phyloP scores from a whole-genome alignment of 2,113 vertebrate genomes.

The Myocastor coypus region DNA sequence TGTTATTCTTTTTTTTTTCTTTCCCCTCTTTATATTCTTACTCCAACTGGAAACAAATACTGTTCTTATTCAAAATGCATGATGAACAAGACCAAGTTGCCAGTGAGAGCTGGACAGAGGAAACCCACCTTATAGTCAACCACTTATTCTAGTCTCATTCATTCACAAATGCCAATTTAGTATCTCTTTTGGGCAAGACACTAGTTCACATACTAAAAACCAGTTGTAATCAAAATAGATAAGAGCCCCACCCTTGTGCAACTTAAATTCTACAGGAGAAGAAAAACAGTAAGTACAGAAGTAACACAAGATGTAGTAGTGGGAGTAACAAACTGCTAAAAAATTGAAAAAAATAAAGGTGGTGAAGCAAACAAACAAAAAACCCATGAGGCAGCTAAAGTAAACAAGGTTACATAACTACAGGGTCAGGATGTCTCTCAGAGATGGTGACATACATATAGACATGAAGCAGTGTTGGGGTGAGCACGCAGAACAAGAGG shows the following conservation, averaged over 20 bases:
- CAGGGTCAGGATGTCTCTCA: background rate
- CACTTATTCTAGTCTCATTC: background rate
- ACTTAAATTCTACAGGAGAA: background rate
- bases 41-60: background rate
- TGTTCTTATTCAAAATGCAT: background rate
- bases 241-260: background rate
- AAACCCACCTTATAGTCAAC: background rate
- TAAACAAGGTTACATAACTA: background rate
- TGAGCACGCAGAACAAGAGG: background rate
- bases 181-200: background rate
- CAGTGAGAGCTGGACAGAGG: background rate
- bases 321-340: background rate
- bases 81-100: background rate
- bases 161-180: background rate
- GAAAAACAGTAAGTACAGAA: background rate
- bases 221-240: background rate
- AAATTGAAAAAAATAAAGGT: background rate
- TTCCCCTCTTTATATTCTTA: background rate
- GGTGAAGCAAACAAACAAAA: background rate
- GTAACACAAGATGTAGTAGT: background rate
- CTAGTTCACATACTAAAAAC: background rate
- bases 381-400: background rate
- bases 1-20: background rate
- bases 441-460: background rate
- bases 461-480: background rate